phyloP scores from a whole-genome alignment of 1,140 invertebrate species.

The Drosophila saltans region DNA sequence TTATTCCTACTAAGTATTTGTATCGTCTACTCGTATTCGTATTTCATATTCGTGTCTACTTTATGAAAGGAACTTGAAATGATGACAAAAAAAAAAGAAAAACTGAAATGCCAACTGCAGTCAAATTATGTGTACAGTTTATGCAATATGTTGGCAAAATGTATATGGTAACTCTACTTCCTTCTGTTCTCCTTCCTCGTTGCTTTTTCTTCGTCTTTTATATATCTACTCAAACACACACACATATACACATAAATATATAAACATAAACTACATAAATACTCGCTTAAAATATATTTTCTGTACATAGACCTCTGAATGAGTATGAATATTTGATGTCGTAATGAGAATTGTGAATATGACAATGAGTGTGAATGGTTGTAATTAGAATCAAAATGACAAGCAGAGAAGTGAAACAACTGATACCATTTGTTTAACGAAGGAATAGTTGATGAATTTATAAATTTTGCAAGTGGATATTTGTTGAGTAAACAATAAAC shows the following conservation, averaged over 20 bases:
- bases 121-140: slow-evolving; percentile 28
- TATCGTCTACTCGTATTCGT: neutral
- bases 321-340: slow-evolving; percentile 8
- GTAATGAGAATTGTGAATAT: neutral
- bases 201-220: neutral
- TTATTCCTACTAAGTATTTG: slow-evolving; percentile 8
- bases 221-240: neutral
- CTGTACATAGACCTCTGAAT: slow-evolving; percentile 46
- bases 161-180: slow-evolving; percentile 36
- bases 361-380: neutral
- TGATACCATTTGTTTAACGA: neutral
- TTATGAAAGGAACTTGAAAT: slow-evolving; percentile 21
- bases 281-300: slow-evolving; percentile 9
- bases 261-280: slow-evolving; percentile 19
- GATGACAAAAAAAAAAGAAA: slow-evolving; percentile 15
- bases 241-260: slow-evolving; percentile 10
- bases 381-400: slow-evolving; percentile 11
- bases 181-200: slow-evolving; percentile 21
- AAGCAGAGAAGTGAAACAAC: neutral
- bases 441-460: too few species aligned
- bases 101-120: slow-evolving; percentile 35
- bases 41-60: neutral
- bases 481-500: too few species aligned
- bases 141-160: slow-evolving; percentile 33
- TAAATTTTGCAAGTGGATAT: too few species aligned